Percentiles rank a stretch among this genome's conserved stretches.
Conservation (phyloP, 2,797 vertebrate species). For the Sebastes steindachneri region DNA sequence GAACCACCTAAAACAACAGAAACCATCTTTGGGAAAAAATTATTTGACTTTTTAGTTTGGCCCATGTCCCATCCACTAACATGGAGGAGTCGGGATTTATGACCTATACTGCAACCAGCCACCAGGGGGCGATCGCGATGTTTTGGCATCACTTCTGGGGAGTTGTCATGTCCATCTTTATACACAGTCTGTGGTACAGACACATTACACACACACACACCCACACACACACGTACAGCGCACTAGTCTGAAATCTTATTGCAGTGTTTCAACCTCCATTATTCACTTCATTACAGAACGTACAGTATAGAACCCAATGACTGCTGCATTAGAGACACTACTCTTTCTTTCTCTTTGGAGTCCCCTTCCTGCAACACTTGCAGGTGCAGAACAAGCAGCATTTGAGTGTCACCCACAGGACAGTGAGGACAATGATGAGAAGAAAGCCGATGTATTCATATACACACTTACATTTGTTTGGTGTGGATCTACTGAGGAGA, state of each 20-base stretch:
- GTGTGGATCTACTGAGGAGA: background rate
- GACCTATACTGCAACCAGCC: too few species aligned
- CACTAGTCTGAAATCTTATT: background rate
- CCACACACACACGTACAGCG: too few species aligned
- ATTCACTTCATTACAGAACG: background rate
- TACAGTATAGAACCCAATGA: background rate
- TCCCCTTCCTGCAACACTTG: slow-evolving; percentile 76
- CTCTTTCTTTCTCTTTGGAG: slow-evolving; percentile 74
- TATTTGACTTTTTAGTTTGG: too few species aligned
- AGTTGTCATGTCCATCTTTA: too few species aligned
- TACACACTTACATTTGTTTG: background rate
- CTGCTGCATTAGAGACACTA: slow-evolving; percentile 20
- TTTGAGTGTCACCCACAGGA: slow-evolving; percentile 80
- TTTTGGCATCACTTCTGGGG: too few species aligned
- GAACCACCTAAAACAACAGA: too few species aligned
- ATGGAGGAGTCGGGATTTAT: too few species aligned
- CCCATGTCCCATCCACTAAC: too few species aligned
- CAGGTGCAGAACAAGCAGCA: slow-evolving; percentile 83
- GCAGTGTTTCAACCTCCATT: background rate
- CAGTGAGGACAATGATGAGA: slow-evolving; percentile 59
- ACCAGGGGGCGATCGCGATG: too few species aligned
- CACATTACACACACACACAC: too few species aligned
- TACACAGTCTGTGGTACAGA: too few species aligned
- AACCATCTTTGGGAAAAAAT: too few species aligned
- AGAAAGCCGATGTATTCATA: slow-evolving; percentile 79